Conservation (phyloP, 2,888 invertebrate genomes). For the Cantharis rufa region DNA sequence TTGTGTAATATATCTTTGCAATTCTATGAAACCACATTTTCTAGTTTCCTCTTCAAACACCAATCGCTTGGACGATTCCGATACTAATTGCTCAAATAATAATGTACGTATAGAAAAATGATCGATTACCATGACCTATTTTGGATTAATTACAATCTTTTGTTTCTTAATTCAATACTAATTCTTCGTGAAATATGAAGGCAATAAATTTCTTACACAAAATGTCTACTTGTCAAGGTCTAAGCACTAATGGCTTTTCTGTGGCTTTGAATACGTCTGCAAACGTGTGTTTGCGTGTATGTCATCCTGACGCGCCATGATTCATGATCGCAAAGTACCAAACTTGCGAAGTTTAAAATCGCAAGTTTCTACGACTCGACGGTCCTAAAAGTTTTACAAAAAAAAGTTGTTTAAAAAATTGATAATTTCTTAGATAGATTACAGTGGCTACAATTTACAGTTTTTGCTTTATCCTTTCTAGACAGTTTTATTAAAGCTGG, state of each 20-base stretch:
- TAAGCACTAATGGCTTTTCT: constrained; percentile 10
- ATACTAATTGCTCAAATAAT: neutral
- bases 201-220: neutral
- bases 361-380: neutral
- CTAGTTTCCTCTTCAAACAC: neutral
- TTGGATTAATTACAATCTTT: neutral
- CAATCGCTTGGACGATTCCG: neutral
- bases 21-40: neutral
- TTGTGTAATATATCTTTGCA: neutral
- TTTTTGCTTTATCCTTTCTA: neutral
- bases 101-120: neutral
- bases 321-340: constrained; percentile 14
- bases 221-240: constrained; percentile 2
- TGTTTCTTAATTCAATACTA: neutral
- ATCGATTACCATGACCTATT: neutral
- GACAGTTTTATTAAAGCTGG: constrained; percentile 13
- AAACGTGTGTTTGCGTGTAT: constrained; percentile 1
- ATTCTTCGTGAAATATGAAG: neutral
- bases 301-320: constrained; percentile 15
- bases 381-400: neutral
- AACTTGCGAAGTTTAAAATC: constrained; percentile 17
- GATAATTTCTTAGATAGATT: neutral
- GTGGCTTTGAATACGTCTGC: constrained; percentile 3
- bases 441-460: neutral
- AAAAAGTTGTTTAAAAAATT: neutral